Base-by-base conservation (phyloP, 2,113 vertebrate genomes). In the Ammodytes marinus region DNA sequence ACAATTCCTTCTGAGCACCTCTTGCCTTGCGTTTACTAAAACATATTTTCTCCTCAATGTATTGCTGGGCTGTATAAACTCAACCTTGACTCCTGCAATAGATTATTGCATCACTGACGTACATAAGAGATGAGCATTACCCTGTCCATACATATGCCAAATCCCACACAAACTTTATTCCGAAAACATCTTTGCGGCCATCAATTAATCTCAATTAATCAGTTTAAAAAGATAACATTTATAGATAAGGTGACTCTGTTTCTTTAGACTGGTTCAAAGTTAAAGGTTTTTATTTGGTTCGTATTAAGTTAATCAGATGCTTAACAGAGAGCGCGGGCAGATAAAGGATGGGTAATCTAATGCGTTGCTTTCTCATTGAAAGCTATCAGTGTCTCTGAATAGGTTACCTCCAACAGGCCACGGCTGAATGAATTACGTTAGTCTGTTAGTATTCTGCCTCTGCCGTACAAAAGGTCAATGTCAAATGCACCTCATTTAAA, bases 401-500 rank as follows among this genome's bases (percentile, higher is more conserved):
- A 72, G 85, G 77, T 77, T 90, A 27, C 88, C 89, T 88, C 80
- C 82, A 82, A 74, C 66, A 69, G 85, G 90, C 76, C 78, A 27
- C 4, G 40, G 87, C 78, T 83, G 89, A 90, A 94, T 91, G 89
- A 94, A 93, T 94, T 92, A 90, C 91, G 93, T 86, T 84, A 77
- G 85, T 93, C 87, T 90, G 93, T 94, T 94, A 94, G 93, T 94
- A 94, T 94, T 90, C 92, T 86, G 86, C 86, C 77, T 86, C 91
- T 45, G 88, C 87, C 64, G 61, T 89, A 93, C 88, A 87, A 94
- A 95, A 95, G 94, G 92, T 94, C 94, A 94, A 95, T 94, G 92
- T 95, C 92, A 95, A 94, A 94, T 89, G 91, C 86, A 91, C 87
- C 93, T 94, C 93, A 95, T 95, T 94, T 95, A 93, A 95, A 95